Conservation (phyloP, 2,888 invertebrate species). For the Keiferia lycopersicella region DNA sequence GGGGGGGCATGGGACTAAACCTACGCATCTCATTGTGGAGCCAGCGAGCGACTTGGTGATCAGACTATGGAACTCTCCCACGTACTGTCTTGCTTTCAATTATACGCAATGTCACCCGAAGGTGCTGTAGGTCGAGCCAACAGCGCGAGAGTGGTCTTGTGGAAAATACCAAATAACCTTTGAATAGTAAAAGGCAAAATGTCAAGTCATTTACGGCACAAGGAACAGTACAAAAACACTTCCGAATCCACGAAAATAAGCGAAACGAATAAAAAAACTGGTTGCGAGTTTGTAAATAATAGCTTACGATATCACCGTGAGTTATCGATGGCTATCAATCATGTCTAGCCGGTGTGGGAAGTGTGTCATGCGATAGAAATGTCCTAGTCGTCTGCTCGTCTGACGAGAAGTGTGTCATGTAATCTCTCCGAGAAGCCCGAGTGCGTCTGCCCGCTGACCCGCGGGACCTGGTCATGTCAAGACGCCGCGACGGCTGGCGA, state of each 20-base stretch:
- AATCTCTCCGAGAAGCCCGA: not conserved
- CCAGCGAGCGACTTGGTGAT: not conserved
- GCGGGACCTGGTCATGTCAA: not conserved
- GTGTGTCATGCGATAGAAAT: not conserved
- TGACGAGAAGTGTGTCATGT: conserved; percentile 1
- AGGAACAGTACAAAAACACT: not conserved
- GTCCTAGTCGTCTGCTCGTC: not conserved
- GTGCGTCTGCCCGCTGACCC: not conserved
- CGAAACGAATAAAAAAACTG: not conserved
- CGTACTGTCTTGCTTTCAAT: conserved; percentile 4
- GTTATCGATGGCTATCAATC: not conserved
- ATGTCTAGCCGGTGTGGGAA: conserved; percentile 1
- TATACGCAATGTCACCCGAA: conserved; percentile 6
- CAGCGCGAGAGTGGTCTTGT: not conserved
- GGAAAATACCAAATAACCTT: conserved; percentile 2
- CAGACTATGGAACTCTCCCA: not conserved
- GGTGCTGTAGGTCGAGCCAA: not conserved
- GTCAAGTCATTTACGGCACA: conserved; percentile 6
- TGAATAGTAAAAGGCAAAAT: not conserved
- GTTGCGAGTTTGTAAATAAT: conserved; percentile 1
- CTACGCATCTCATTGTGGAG: not conserved
- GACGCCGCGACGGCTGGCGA: not conserved
- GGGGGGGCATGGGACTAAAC: not conserved
- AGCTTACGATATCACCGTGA: not conserved
- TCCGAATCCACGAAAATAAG: not conserved